A percentile compares a stretch with the other conserved stretches of the same genome.
Evolutionary conservation across 2,888 invertebrate genomes (phyloP).

Genomic region (Junonia oenone): DNA sequence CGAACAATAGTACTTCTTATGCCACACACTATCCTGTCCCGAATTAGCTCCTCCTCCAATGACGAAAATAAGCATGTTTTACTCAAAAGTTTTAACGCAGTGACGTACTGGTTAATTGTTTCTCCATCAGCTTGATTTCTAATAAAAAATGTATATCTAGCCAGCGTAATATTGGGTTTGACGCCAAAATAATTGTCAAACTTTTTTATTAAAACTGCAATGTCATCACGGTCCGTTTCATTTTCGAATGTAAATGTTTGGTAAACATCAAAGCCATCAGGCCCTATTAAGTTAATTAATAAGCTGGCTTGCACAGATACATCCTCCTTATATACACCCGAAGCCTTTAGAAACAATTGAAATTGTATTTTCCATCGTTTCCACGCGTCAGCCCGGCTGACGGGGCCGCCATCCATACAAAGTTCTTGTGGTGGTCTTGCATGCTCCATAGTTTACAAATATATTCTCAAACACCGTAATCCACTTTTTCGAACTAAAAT

Average conservation of each 20-base stretch:
- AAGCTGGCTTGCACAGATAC: constrained; percentile 26
- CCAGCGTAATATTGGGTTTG: constrained; percentile 24
- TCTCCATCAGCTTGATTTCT: constrained; percentile 21
- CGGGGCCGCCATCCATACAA: constrained; percentile 13
- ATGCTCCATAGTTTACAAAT: neutral
- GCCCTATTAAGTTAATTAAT: constrained; percentile 31
- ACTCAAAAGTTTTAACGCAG: constrained; percentile 27
- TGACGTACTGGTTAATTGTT: constrained; percentile 30
- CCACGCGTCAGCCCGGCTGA: constrained; percentile 27
- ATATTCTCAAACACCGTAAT: neutral
- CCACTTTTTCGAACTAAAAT: neutral
- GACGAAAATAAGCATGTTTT: constrained; percentile 26
- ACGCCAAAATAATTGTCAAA: constrained; percentile 29
- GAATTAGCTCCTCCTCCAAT: constrained; percentile 23
- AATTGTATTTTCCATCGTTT: neutral
- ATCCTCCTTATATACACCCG: constrained; percentile 25
- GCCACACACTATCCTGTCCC: constrained; percentile 27
- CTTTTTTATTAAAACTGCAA: constrained; percentile 24
- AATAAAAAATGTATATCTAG: constrained; percentile 21
- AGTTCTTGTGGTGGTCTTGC: constrained; percentile 9
- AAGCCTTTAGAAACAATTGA: constrained; percentile 23
- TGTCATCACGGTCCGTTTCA: constrained; percentile 21
- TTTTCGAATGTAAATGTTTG: constrained; percentile 26
- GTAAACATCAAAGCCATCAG: constrained; percentile 15
- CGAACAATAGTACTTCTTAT: constrained; percentile 8